A percentile compares a stretch with the other conserved stretches of the same genome.
Conservation (phyloP, 1,140 invertebrate genomes). For the Macrocentrus cingulum region DNA sequence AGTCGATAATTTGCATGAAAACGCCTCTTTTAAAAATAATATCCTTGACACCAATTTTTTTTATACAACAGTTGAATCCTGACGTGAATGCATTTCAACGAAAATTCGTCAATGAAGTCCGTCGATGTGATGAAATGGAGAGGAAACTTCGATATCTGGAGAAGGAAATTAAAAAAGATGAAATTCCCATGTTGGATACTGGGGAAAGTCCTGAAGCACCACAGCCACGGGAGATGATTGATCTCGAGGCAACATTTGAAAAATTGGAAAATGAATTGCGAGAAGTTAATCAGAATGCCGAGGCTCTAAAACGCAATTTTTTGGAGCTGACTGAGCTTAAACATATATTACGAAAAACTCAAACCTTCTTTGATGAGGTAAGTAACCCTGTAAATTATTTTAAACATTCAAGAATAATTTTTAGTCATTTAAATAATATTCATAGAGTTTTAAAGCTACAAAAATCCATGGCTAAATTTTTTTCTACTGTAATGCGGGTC, state of each 20-base stretch:
- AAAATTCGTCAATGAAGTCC: constrained; percentile 93
- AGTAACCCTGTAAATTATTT: no score
- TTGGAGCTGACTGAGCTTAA: constrained; percentile 95
- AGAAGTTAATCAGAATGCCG: constrained; percentile 98
- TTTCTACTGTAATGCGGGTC: neutral
- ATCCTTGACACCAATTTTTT: neutral
- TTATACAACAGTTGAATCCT: constrained; percentile 75
- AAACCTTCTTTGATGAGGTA: constrained; percentile 98
- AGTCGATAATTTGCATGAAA: no score
- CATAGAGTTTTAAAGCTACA: neutral
- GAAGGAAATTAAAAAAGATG: constrained; percentile 97
- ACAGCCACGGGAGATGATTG: constrained; percentile 98
- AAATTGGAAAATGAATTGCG: constrained; percentile 92
- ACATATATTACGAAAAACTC: constrained; percentile 93
- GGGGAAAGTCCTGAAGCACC: constrained; percentile 98
- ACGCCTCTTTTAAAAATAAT: no score
- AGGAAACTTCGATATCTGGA: constrained; percentile 93
- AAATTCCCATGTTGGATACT: constrained; percentile 94
- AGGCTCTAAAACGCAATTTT: constrained; percentile 94
- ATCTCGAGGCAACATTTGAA: constrained; percentile 96
- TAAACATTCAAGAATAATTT: no score
- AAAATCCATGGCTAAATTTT: constrained; percentile 20
- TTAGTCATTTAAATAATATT: no score
- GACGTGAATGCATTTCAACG: constrained; percentile 95
- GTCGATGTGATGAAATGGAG: constrained; percentile 95